Percentiles rank a stretch among this genome's conserved stretches.
Conservation (phyloP, 2,888 invertebrate genomes). For the Pterobdella sp. region DNA sequence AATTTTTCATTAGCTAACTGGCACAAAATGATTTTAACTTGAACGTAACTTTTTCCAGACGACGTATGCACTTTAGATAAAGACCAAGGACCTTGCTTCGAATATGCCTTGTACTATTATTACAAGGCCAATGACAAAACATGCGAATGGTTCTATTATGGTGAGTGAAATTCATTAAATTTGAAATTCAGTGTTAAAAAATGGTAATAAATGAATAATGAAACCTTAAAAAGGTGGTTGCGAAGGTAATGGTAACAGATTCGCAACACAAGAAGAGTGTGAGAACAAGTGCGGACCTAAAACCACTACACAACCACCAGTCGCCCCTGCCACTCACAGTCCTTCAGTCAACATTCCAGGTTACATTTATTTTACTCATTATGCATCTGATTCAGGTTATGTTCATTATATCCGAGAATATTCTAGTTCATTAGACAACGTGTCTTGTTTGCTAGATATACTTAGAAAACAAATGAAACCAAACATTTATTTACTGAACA, state of each 20-base stretch:
- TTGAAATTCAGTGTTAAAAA: background rate
- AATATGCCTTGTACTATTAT: constrained; percentile 33
- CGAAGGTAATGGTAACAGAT: constrained; percentile 81
- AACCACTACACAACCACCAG: background rate
- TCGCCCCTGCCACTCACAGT: background rate
- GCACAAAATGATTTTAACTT: too few relatives aligned
- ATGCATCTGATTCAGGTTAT: too few relatives aligned
- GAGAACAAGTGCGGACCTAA: constrained; percentile 11
- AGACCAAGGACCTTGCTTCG: constrained; percentile 32
- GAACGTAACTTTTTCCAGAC: too few relatives aligned
- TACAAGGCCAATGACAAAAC: constrained; percentile 27
- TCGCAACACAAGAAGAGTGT: constrained; percentile 56
- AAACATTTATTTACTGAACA: too few relatives aligned
- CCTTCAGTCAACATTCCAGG: background rate
- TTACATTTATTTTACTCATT: too few relatives aligned
- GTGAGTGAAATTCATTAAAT: constrained; percentile 52
- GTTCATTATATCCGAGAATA: too few relatives aligned
- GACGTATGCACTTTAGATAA: constrained; percentile 30
- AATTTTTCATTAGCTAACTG: too few relatives aligned
- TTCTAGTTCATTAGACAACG: too few relatives aligned
- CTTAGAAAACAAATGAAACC: too few relatives aligned
- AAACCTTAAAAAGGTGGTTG: constrained; percentile 66
- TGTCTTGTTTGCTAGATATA: too few relatives aligned
- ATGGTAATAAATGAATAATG: background rate
- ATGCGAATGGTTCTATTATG: constrained; percentile 66